Conservation (phyloP, 2,888 invertebrate genomes). For the Monopis laevigella region DNA sequence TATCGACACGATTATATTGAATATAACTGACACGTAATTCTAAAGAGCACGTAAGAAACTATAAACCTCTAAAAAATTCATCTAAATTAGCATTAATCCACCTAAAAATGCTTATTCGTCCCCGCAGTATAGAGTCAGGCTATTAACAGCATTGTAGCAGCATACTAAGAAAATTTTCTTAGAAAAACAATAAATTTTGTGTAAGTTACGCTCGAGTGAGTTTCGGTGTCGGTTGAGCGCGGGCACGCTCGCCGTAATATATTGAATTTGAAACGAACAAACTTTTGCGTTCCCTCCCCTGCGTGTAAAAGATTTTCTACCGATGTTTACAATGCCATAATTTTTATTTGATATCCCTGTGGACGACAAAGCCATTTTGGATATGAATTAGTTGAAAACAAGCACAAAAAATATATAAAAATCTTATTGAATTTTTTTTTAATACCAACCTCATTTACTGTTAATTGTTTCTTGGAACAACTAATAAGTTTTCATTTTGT, state of each 20-base stretch:
- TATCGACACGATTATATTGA: too few relatives aligned
- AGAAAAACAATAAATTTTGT: constrained; percentile 67
- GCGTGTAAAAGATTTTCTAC: constrained; percentile 57
- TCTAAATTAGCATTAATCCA: too few relatives aligned
- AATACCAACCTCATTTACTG: too few relatives aligned
- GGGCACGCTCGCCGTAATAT: constrained; percentile 66
- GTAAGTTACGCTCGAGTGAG: constrained; percentile 63
- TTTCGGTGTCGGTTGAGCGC: constrained; percentile 63
- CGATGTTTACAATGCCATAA: constrained; percentile 58
- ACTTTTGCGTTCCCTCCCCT: constrained; percentile 53
- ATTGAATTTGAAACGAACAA: constrained; percentile 68
- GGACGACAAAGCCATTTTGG: background rate
- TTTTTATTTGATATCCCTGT: constrained; percentile 33
- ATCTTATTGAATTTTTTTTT: too few relatives aligned
- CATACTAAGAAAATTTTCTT: constrained; percentile 60
- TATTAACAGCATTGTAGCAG: constrained; percentile 10
- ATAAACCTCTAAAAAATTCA: too few relatives aligned
- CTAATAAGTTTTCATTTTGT: too few relatives aligned
- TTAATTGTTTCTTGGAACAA: too few relatives aligned
- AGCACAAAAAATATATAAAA: too few relatives aligned
- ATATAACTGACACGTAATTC: too few relatives aligned
- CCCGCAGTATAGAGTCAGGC: too few relatives aligned
- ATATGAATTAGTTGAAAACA: too few relatives aligned
- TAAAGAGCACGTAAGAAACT: too few relatives aligned
- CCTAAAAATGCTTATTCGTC: constrained; percentile 3